phyloP scores from a whole-genome alignment of 2,888 invertebrate species.

The Drosophila flavopinicola region DNA sequence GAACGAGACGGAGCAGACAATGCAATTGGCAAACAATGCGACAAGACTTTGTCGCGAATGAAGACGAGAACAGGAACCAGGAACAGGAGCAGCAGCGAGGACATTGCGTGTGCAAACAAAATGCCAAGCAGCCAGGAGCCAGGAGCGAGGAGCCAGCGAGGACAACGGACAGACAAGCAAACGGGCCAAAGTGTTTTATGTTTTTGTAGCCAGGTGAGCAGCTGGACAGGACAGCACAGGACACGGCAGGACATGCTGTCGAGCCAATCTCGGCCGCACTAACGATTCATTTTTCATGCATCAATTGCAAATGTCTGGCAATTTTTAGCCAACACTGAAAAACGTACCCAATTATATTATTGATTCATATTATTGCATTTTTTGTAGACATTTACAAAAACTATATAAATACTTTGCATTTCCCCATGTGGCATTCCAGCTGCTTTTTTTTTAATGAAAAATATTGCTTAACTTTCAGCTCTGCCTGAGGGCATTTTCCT shows the following conservation, averaged over 20 bases:
- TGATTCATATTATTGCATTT: background rate
- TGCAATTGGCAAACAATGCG: constrained; percentile 76
- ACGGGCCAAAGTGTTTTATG: constrained; percentile 35
- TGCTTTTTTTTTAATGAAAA: background rate
- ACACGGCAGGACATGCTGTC: constrained; percentile 9
- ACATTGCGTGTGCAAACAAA: constrained; percentile 55
- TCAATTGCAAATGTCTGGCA: constrained; percentile 52
- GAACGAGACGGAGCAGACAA: constrained; percentile 34
- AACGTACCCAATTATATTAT: constrained; percentile 11
- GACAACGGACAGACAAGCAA: background rate
- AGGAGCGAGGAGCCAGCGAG: background rate
- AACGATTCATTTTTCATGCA: constrained; percentile 50
- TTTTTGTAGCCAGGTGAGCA: constrained; percentile 39
- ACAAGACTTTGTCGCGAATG: constrained; percentile 76
- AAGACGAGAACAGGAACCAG: constrained; percentile 34
- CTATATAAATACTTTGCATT: no score
- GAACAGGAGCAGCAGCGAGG: constrained; percentile 7
- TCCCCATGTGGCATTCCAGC: background rate
- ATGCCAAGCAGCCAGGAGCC: constrained; percentile 34
- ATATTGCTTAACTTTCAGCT: background rate
- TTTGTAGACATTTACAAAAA: background rate
- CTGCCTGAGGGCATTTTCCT: background rate
- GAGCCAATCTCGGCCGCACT: constrained; percentile 12
- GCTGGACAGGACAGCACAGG: constrained; percentile 16
- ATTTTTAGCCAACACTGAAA: constrained; percentile 24